Evolutionary conservation across 2,888 invertebrate genomes (phyloP), one percentile per base, ranked within the genome.

Genomic region (Anodontia alba): DNA sequence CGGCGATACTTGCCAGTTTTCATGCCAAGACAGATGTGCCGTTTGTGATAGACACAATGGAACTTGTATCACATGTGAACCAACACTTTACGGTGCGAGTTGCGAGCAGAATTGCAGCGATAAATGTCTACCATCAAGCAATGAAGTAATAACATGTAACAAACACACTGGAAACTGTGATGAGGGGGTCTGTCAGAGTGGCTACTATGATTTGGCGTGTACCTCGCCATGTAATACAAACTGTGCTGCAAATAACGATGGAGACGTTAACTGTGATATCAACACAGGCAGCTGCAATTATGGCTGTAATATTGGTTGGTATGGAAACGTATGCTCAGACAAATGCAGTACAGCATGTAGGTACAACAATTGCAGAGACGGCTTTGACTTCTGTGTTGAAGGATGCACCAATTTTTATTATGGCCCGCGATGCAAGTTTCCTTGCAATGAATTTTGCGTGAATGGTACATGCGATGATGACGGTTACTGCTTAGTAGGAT

Each of bases 361-460:
- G 1, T 76, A 76, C 42, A 75, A 67, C 17, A 68, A 73, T n/a
- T 85, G 85, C 49, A 67, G 46, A 42, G 71, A 42, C 1, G 43
- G 46, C 17, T 43, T 42, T 12, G 70, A 85, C 68, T 80, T 80
- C 51, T 85, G 85, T 68, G 51, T 72, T 0, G 68, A 78, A 26
- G 80, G 82, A 1, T 85, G 85, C 38, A 42, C 79, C 23, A 76
- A 71, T 26, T 29, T 68, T 8, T 82, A 69, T 20, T 85, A 78
- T 46, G 78, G 78, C 0, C 42, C 72, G 15, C 73, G 54, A 1
- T 85, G 85, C 69, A 66, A 78, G n/a, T 12, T 71, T 0, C 46
- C 71, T 0, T 85, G 85, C 26, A 82, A 68, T 26, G 36, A 70
- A 5, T 68, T 71, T 10, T 85, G 85, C 73, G 42, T 70, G 1